Evolutionary conservation across 2,888 invertebrate species (phyloP).

Genomic region (Phymatocera aterrima): DNA sequence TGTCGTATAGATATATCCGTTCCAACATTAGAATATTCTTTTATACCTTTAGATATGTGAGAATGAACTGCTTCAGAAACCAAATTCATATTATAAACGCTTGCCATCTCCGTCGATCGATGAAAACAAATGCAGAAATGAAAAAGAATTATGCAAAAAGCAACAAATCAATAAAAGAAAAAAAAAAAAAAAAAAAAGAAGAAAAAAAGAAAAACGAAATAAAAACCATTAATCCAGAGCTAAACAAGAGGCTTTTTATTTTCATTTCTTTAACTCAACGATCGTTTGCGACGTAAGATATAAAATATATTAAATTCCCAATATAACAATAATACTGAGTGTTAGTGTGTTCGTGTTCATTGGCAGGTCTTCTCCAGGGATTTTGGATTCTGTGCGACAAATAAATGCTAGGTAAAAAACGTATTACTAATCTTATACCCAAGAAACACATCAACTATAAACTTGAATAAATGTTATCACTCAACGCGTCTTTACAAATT

Average conservation of each 20-base stretch:
- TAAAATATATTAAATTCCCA: slow-evolving; percentile 50
- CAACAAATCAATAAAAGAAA: no score
- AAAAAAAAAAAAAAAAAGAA: no score
- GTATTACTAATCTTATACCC: not conserved
- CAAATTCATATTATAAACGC: not conserved
- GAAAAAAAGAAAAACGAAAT: not conserved
- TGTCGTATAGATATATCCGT: slow-evolving; percentile 43
- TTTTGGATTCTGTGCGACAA: slow-evolving; percentile 68
- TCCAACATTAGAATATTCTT: not conserved
- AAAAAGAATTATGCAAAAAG: no score
- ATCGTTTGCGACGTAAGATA: not conserved
- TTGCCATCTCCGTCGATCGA: no score
- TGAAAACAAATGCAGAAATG: not conserved
- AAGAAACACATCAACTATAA: no score
- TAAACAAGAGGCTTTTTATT: no score
- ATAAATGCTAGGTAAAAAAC: slow-evolving; percentile 66
- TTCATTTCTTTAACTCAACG: not conserved
- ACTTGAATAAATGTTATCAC: no score
- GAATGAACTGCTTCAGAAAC: not conserved
- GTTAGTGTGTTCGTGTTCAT: slow-evolving; percentile 63
- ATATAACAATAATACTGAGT: slow-evolving; percentile 62
- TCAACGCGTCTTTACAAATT: no score
- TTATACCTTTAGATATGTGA: not conserved
- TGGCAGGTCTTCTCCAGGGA: slow-evolving; percentile 71
- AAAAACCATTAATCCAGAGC: not conserved